Conservation (phyloP, 1,140 invertebrate genomes). For the Drosophila novamexicana region DNA sequence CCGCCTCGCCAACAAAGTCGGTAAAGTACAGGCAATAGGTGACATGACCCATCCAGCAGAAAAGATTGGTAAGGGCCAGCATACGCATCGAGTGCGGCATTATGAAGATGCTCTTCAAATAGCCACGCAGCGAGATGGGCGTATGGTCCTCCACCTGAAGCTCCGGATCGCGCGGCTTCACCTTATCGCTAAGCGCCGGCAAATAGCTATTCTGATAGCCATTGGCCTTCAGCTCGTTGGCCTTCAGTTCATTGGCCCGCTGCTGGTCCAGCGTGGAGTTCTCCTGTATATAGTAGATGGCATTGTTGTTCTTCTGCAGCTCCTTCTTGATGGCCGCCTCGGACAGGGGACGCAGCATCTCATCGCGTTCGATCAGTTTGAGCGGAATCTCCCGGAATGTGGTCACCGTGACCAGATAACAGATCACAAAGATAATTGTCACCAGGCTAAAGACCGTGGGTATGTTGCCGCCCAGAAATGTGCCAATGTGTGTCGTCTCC, state of each 20-base stretch:
- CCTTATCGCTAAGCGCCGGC: conserved; percentile 19
- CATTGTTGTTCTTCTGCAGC: conserved; percentile 77
- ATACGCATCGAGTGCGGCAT: conserved; percentile 91
- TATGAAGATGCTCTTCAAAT: conserved; percentile 90
- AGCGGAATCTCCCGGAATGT: conserved; percentile 91
- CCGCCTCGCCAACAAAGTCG: conserved; percentile 93
- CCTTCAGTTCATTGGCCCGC: conserved; percentile 38
- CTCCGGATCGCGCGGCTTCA: conserved; percentile 36
- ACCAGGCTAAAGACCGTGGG: conserved; percentile 91
- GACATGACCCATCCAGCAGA: conserved; percentile 95
- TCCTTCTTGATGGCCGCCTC: conserved; percentile 84
- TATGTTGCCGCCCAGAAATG: conserved; percentile 89
- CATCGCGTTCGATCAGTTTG: conserved; percentile 84
- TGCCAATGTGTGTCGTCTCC: conserved; percentile 89
- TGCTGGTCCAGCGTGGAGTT: conserved; percentile 61
- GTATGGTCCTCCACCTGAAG: conserved; percentile 59
- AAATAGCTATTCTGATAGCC: conserved; percentile 69
- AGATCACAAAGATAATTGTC: conserved; percentile 89
- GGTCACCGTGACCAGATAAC: conserved; percentile 88
- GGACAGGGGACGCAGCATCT: conserved; percentile 72
- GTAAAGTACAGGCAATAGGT: conserved; percentile 95
- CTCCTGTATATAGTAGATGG: conserved; percentile 75
- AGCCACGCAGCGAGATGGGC: conserved; percentile 86
- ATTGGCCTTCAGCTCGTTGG: conserved; percentile 45
- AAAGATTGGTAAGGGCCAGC: conserved; percentile 92